phyloP scores from a whole-genome alignment of 2,113 vertebrate genomes.

The Urocynchramus pylzowi region DNA sequence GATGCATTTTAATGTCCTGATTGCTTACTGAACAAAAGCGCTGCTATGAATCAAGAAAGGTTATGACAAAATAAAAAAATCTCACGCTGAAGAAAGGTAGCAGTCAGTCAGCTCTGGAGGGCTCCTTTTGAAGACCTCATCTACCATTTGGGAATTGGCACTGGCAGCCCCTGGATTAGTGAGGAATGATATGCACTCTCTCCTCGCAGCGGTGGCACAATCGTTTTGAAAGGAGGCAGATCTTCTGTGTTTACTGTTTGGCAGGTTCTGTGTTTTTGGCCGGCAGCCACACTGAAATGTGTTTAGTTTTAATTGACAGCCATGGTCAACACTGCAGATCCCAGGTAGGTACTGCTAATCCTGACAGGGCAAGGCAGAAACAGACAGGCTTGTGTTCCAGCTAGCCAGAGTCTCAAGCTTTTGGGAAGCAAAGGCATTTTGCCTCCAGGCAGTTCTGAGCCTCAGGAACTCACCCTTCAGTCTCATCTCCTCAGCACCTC shows the following conservation, averaged over 20 bases:
- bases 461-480: not conserved
- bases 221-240: slow-evolving; percentile 74
- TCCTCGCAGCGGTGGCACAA: slow-evolving; percentile 14
- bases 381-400: not conserved
- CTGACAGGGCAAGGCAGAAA: slow-evolving; percentile 22
- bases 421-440: not conserved
- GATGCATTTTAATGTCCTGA: not conserved
- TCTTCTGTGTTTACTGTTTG: slow-evolving; percentile 73
- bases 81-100: not conserved
- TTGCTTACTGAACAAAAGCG: not conserved
- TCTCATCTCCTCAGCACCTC: not conserved
- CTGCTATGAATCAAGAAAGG: not conserved
- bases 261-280: slow-evolving; percentile 76
- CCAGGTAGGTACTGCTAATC: slow-evolving; percentile 66
- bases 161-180: not conserved
- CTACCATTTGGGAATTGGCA: not conserved
- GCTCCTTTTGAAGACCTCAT: not conserved
- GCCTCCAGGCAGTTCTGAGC: not conserved
- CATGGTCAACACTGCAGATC: slow-evolving; percentile 70
- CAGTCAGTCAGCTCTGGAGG: not conserved
- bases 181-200: not conserved
- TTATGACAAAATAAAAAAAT: not conserved
- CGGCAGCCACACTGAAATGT: slow-evolving; percentile 65
- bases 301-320: slow-evolving; percentile 77
- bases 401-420: not conserved